Evolutionary conservation across 2,888 invertebrate genomes (phyloP), one percentile per base, ranked within the genome.

Genomic region (Cryptophagus acutangulus): DNA sequence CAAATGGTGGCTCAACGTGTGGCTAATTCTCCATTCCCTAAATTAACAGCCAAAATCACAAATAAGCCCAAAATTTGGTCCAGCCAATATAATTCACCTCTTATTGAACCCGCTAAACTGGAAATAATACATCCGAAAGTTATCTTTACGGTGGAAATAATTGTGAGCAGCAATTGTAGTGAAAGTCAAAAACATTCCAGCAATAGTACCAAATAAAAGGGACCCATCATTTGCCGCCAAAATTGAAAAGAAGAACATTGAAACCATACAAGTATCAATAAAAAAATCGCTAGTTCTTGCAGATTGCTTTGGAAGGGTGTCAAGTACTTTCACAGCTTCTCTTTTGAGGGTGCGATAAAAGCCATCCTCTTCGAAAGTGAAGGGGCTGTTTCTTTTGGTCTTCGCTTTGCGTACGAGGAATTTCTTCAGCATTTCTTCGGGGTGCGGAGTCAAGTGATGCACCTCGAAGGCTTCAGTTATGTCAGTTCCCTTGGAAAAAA

Each of bases 391-490:
- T 54, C 88, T 72, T 1, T 79, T 75, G 2, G 72, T 70, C 30
- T 62, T 70, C 0, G 85, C 84, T 33, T 82, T 74, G 15, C 77
- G 71, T 0, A 84, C 73, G 60, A 75, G 82, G 59, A 75, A 88
- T 55, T 82, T 83, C 8, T 73, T 69, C 3, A 87, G 65, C 38
- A 83, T 57, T 49, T 73, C 73, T 54, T 77, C 74, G 1, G 69
- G 66, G 2, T 25, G 9, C 1, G 69, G 67, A 3, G 76, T 73
- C 26, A 87, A 58, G 62, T 89, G 87, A 63, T 87, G 83, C 0
- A 74, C 67, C 72, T 87, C 84, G 56, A 87, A 88, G 3, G 81
- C 78, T 70, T 88, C 87, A 0, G 87, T 87, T 41, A 88, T 84
- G 55, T 89, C 87, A 1, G 81, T 82, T 1, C 86, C 87, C 75